Evolutionary conservation across 1,140 invertebrate genomes (phyloP).

Genomic region (Sinella curviseta): DNA sequence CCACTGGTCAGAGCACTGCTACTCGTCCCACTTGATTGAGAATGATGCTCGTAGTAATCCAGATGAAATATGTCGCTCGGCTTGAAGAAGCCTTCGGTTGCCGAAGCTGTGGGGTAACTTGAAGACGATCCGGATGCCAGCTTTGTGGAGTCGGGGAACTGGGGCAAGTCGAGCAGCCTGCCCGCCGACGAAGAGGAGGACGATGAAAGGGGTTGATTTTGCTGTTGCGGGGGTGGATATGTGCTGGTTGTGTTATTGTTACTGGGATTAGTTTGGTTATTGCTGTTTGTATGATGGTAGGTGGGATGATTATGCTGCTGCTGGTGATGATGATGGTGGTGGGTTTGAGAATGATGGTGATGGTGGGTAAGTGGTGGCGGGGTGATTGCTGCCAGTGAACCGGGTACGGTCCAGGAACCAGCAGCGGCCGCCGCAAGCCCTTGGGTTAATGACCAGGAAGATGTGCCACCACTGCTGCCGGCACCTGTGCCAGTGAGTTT

Average conservation of each 20-base stretch:
- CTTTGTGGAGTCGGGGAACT: neutral
- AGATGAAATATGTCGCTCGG: conserved; percentile 48
- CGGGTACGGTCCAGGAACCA: neutral
- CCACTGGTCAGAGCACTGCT: neutral
- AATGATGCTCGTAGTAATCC: conserved; percentile 25
- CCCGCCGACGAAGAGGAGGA: too few relatives aligned
- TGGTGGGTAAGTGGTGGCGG: neutral
- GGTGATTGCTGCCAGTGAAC: neutral
- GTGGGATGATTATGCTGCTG: neutral
- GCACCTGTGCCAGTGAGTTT: conserved; percentile 7
- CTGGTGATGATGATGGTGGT: conserved; percentile 10
- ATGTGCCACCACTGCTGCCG: neutral
- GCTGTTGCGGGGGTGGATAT: neutral
- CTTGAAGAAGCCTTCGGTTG: conserved; percentile 38
- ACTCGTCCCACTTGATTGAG: neutral
- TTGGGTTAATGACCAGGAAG: neutral
- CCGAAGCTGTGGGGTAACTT: neutral
- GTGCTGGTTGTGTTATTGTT: conserved; percentile 1
- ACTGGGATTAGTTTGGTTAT: neutral
- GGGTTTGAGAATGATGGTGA: neutral
- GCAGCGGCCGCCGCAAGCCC: conserved; percentile 9
- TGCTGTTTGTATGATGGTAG: neutral
- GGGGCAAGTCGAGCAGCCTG: neutral
- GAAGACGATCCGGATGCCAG: neutral
- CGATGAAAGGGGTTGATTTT: conserved; percentile 5